Conservation (phyloP, 2,888 invertebrate genomes). For the Parochlus steinenii region DNA sequence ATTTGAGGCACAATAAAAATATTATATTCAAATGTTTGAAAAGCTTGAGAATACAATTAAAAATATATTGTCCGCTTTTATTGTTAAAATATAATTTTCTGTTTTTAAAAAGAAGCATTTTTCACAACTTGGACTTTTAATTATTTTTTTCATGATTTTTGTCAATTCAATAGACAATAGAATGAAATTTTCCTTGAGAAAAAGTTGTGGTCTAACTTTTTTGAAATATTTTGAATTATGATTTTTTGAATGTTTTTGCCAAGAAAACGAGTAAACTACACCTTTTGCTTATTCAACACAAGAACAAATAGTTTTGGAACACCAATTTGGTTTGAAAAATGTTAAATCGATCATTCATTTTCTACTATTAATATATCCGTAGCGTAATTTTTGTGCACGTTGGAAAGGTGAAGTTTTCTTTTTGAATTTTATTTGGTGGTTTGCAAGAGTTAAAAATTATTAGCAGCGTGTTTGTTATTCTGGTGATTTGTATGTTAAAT, state of each 20-base stretch:
- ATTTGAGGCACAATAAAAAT: too few relatives aligned
- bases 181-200: neutral
- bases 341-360: slow-evolving; percentile 17
- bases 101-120: neutral
- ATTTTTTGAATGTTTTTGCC: neutral
- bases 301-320: slow-evolving; percentile 11
- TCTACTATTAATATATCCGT: slow-evolving; percentile 10
- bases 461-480: slow-evolving; percentile 12
- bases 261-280: slow-evolving; percentile 27
- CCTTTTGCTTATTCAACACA: slow-evolving; percentile 23
- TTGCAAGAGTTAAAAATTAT: slow-evolving; percentile 14
- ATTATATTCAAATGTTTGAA: too few relatives aligned
- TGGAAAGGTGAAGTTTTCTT: slow-evolving; percentile 37
- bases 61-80: too few relatives aligned
- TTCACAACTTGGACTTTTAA: neutral
- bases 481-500: slow-evolving; percentile 8
- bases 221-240: neutral
- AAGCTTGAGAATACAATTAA: too few relatives aligned
- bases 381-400: slow-evolving; percentile 12
- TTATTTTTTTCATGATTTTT: neutral
- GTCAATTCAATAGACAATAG: neutral
- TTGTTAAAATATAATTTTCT: neutral
- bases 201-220: neutral
- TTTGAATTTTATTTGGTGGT: slow-evolving; percentile 17
- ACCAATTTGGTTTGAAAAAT: slow-evolving; percentile 11